Percentiles rank a stretch among this genome's conserved stretches.
Conservation (phyloP, 2,888 invertebrate species). For the Brachyopa scutellaris region DNA sequence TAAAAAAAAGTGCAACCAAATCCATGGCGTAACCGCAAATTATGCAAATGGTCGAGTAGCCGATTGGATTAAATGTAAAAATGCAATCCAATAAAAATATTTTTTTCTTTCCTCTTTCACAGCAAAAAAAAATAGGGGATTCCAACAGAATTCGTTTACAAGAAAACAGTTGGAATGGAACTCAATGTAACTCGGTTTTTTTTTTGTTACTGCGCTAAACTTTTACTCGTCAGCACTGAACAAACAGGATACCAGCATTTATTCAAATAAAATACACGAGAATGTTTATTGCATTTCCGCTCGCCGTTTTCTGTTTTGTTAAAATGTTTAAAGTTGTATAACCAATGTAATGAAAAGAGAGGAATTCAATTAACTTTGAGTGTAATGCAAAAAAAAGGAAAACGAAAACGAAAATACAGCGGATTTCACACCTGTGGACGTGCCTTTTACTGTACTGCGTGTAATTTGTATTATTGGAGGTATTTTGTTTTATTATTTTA, state of each 20-base stretch:
- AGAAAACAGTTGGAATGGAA: not conserved
- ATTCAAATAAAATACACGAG: slow-evolving; percentile 37
- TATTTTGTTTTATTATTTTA: slow-evolving; percentile 2
- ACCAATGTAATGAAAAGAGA: slow-evolving; percentile 14
- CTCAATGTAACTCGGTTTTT: slow-evolving; percentile 3
- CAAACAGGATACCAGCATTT: slow-evolving; percentile 33
- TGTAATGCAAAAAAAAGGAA: not conserved
- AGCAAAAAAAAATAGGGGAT: not conserved
- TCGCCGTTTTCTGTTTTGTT: slow-evolving; percentile 6
- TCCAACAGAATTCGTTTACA: not conserved
- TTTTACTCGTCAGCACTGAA: slow-evolving; percentile 1
- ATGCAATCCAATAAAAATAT: slow-evolving; percentile 1
- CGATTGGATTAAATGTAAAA: slow-evolving; percentile 50
- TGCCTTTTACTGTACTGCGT: not conserved
- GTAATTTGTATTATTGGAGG: slow-evolving; percentile 11
- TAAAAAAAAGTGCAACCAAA: not conserved
- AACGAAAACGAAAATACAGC: no score
- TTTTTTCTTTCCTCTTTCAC: no score
- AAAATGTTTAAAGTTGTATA: slow-evolving; percentile 25
- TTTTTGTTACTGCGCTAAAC: slow-evolving; percentile 8
- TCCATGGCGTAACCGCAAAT: slow-evolving; percentile 45
- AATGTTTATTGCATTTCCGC: slow-evolving; percentile 23
- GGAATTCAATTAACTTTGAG: slow-evolving; percentile 50
- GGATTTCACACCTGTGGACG: slow-evolving; percentile 19
- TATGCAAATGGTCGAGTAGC: slow-evolving; percentile 47